Evolutionary conservation across 2,113 vertebrate genomes (phyloP).

Genomic region (Madoqua kirkii): DNA sequence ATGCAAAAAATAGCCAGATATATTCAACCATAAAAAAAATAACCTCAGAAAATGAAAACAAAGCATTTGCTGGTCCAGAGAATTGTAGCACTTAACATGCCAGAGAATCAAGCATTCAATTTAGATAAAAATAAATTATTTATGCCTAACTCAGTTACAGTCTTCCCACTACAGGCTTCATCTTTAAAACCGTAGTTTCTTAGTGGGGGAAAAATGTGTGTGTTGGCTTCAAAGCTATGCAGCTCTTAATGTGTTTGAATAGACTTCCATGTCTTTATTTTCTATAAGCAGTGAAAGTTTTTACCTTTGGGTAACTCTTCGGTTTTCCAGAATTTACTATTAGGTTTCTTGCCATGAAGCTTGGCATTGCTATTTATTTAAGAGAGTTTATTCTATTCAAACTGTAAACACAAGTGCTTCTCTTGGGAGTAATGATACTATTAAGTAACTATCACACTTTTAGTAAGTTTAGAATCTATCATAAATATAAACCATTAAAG

Average conservation of each 20-base stretch:
- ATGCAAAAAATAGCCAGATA: constrained; percentile 55
- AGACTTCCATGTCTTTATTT: background rate
- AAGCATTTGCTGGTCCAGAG: constrained; percentile 49
- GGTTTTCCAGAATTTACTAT: background rate
- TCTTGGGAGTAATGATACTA: background rate
- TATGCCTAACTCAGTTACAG: constrained; percentile 14
- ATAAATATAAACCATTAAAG: background rate
- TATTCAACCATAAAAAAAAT: constrained; percentile 32
- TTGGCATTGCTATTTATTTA: background rate
- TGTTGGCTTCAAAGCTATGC: background rate
- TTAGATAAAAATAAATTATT: constrained; percentile 60
- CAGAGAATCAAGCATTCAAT: background rate
- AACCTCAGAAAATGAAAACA: constrained; percentile 57
- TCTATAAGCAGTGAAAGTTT: background rate
- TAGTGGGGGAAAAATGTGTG: background rate
- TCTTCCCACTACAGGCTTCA: background rate
- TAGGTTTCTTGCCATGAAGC: background rate
- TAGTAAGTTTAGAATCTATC: background rate
- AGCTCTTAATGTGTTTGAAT: background rate
- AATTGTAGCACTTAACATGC: constrained; percentile 53
- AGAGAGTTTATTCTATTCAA: background rate
- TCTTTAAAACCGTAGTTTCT: constrained; percentile 40
- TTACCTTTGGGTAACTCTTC: background rate
- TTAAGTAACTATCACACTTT: background rate
- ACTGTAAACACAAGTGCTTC: background rate